These are phyloP conservation scores for Macaria notata DNA, from an alignment of 2,888 invertebrate genomes.

Conservation along the genomic window DNA sequence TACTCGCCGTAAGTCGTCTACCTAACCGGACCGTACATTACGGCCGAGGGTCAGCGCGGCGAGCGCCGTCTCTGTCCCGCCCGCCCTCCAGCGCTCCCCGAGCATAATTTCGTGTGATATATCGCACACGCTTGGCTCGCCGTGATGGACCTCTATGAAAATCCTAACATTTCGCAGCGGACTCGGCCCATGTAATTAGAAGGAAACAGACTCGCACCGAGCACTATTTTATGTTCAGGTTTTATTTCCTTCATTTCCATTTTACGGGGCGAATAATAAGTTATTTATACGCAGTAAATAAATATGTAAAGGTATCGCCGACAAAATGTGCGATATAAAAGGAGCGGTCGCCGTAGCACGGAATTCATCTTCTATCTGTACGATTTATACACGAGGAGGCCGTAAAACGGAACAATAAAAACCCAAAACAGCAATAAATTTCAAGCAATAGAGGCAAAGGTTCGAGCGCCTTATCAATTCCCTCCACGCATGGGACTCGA, in stretches of 20 bases:
- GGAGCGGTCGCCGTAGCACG: conserved; percentile 71
- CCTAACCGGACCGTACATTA: conserved; percentile 83
- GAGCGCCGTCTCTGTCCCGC: conserved; percentile 74
- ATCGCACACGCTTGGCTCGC: conserved; percentile 67
- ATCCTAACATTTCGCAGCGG: conserved; percentile 48
- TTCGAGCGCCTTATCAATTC: conserved; percentile 82
- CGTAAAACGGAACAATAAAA: conserved; percentile 84
- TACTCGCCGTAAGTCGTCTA: conserved; percentile 81
- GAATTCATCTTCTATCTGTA: conserved; percentile 81
- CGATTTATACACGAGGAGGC: conserved; percentile 80
- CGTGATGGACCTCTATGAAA: conserved; percentile 71
- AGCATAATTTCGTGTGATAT: conserved; percentile 80
- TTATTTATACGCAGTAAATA: conserved; percentile 38
- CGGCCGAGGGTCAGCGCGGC: conserved; percentile 79
- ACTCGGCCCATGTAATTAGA: conserved; percentile 48
- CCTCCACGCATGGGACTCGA: conserved; percentile 72
- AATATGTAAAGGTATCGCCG: conserved; percentile 54
- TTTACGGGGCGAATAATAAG: conserved; percentile 31
- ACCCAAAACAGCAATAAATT: conserved; percentile 84
- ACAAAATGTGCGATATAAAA: conserved; percentile 63
- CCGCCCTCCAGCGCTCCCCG: conserved; percentile 58
- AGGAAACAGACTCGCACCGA: conserved; percentile 40
- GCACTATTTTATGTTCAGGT: conserved; percentile 18
- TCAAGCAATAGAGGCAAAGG: conserved; percentile 81
- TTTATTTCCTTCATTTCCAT: conserved; percentile 34